Evolutionary conservation across 2,888 invertebrate species (phyloP), one percentile per base, ranked within the genome.

Genomic region (Lissocephala sabroskyi): DNA sequence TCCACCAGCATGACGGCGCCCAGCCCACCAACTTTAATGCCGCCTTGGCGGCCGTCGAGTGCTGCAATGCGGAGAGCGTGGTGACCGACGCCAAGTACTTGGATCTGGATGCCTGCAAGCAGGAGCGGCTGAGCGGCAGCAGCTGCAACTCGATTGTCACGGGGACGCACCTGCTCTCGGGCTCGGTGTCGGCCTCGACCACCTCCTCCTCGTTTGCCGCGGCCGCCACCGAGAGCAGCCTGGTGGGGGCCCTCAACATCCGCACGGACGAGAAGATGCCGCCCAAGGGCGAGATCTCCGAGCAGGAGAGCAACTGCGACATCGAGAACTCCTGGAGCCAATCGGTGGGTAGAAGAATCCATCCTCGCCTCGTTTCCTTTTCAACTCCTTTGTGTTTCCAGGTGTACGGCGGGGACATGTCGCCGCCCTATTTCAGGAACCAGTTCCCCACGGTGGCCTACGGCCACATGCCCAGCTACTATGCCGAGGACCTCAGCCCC

Each of bases 221-320:
- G 5, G 83, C 84, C 2, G 86, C 86, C 49, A 79, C 83, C 1
- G 83, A 83, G 37, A 80, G 83, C 41, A 82, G 83, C 19, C 59
- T 82, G 50, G 82, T 82, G 1, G 79, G 79, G 2, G 79, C 79
- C 2, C 85, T 93, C 39, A 92, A 93, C 79, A 94, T 95, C 71
- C 89, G 92, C 65, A 90, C 94, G 0, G 94, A 95, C 77, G 95
- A 95, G 82, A 89, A 91, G 60, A 94, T 95, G 93, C 94, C 95
- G 29, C 91, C 94, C 0, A 88, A 93, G 56, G 94, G 94, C 1
- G 95, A 95, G 84, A 87, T 95, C 33, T 94, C 93, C 10, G 94
- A 93, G 11, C 94, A 94, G 81, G 95, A 94, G 80, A 93, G 93
- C 84, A 91, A 93, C 77, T 93, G 93, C 9, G 91, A 91, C 64